phyloP scores from a whole-genome alignment of 2,113 vertebrate genomes.

The Melanostigma gelatinosum region DNA sequence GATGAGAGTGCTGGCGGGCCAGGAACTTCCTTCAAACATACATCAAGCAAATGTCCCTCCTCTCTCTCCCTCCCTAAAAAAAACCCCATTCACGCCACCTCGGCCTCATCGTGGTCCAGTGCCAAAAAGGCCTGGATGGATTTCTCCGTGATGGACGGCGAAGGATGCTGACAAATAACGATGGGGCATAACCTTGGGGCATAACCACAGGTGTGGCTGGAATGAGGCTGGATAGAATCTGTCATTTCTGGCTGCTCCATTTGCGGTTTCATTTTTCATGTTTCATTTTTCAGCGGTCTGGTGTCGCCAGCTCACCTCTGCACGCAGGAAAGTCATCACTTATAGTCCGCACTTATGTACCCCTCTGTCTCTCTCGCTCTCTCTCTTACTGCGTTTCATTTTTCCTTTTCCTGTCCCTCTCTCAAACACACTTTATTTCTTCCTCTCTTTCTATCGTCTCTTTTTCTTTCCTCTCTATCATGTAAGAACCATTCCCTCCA shows the following conservation, averaged over 20 bases:
- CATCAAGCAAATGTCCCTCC: constrained; percentile 38
- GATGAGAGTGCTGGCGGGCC: constrained; percentile 34
- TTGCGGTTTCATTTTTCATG: constrained; percentile 57
- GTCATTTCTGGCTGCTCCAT: constrained; percentile 52
- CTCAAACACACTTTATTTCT: neutral
- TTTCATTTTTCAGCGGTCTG: constrained; percentile 55
- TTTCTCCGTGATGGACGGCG: constrained; percentile 44
- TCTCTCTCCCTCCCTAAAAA: constrained; percentile 25
- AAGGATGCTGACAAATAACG: constrained; percentile 53
- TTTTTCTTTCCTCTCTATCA: constrained; percentile 32
- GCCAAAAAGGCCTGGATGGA: constrained; percentile 59
- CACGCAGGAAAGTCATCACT: constrained; percentile 40
- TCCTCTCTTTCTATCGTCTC: neutral
- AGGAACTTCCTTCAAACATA: constrained; percentile 57
- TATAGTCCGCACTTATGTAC: constrained; percentile 29
- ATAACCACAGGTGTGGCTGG: constrained; percentile 48
- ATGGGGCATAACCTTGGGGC: constrained; percentile 9
- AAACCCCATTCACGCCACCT: constrained; percentile 25
- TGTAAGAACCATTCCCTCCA: constrained; percentile 21
- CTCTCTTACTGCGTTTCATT: constrained; percentile 11
- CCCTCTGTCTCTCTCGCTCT: neutral
- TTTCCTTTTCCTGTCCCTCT: neutral
- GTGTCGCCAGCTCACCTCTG: constrained; percentile 42
- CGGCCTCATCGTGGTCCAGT: constrained; percentile 14
- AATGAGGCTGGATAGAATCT: constrained; percentile 39